These are phyloP conservation scores for Spicauda simplicius DNA, from an alignment of 2,888 invertebrate genomes.

Conservation along the genomic window DNA sequence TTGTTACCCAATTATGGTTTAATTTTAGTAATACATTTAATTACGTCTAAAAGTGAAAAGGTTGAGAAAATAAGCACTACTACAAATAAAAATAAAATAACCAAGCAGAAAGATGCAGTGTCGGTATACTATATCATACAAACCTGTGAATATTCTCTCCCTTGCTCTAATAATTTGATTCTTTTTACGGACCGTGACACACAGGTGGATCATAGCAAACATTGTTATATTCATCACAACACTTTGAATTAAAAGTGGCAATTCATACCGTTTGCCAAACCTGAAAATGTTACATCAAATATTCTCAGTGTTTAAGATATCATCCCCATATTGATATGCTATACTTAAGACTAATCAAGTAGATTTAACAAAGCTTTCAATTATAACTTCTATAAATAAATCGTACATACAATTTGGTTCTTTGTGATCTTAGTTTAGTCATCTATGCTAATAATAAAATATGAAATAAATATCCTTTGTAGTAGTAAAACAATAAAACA, in stretches of 20 bases:
- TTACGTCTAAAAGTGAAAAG: conserved; percentile 15
- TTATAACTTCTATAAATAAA: too few relatives aligned
- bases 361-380: too few relatives aligned
- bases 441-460: conserved; percentile 9
- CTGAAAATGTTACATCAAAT: conserved; percentile 82
- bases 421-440: conserved; percentile 6
- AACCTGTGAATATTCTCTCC: conserved; percentile 94
- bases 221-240: conserved; percentile 98
- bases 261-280: conserved; percentile 99
- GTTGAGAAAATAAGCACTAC: conserved; percentile 25
- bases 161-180: conserved; percentile 90
- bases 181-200: conserved; percentile 93
- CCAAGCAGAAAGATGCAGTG: conserved; percentile 33
- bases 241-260: conserved; percentile 97
- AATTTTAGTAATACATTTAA: conserved; percentile 4
- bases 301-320: not conserved
- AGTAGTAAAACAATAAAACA: conserved; percentile 8
- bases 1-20: not conserved
- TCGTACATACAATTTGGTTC: not conserved
- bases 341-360: not conserved
- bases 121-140: conserved; percentile 48
- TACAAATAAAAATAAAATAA: conserved; percentile 46
- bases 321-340: not conserved
- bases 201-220: conserved; percentile 97
- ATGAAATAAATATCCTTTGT: not conserved